phyloP scores from a whole-genome alignment of 2,113 vertebrate genomes.

The Podilymbus podiceps region DNA sequence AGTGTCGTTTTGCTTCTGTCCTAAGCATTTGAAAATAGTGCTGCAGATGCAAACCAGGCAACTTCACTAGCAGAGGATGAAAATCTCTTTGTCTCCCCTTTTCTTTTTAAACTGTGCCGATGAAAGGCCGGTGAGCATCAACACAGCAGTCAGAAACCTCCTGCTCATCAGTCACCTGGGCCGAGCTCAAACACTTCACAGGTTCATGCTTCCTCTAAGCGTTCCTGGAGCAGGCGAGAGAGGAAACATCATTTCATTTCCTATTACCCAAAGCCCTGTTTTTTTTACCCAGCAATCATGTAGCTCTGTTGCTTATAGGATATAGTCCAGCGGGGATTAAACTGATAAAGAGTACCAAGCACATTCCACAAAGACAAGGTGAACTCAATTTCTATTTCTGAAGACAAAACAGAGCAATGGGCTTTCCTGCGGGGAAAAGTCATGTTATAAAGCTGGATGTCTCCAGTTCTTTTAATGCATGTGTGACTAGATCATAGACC shows the following conservation, averaged over 20 bases:
- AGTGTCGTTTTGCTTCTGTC: neutral
- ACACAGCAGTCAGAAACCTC: neutral
- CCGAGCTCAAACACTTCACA: neutral
- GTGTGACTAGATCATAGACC: neutral
- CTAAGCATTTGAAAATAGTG: neutral
- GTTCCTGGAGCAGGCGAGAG: neutral
- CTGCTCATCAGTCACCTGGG: neutral
- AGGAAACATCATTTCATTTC: neutral
- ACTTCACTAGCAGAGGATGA: neutral
- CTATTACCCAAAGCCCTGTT: neutral
- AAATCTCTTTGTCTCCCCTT: neutral
- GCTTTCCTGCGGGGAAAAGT: neutral
- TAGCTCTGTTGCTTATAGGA: neutral
- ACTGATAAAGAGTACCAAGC: neutral
- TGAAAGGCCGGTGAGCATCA: neutral
- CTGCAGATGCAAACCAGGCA: neutral
- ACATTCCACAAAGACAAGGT: neutral
- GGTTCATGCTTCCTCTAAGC: neutral
- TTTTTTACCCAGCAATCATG: neutral
- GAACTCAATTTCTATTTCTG: neutral
- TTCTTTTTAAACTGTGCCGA: neutral
- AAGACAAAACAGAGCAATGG: neutral
- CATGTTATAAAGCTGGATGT: neutral
- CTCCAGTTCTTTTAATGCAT: neutral
- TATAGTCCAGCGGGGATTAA: neutral